These are phyloP conservation scores for Peromyscus maniculatus DNA, from an alignment of 2,113 vertebrate species.

Conservation along the genomic window DNA sequence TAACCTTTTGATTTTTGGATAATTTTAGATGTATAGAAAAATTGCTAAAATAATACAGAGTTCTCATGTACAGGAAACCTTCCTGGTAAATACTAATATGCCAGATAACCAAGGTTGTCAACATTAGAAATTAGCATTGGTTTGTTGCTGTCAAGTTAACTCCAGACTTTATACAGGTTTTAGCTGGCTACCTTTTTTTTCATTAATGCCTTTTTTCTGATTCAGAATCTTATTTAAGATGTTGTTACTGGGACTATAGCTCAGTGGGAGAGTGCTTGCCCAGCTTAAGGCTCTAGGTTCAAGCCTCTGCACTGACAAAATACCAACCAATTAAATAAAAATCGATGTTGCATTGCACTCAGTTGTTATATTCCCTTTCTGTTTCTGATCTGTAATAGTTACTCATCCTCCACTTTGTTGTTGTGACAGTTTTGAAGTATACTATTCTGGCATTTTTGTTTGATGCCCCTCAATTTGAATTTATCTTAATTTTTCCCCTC, in stretches of 20 bases:
- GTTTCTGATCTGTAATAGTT: slow-evolving; percentile 20
- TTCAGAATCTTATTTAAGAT: not conserved
- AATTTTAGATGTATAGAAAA: slow-evolving; percentile 50
- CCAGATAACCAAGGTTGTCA: not conserved
- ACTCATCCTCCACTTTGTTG: not conserved
- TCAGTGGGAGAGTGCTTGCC: not conserved
- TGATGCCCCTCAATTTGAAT: not conserved
- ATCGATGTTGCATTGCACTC: not conserved
- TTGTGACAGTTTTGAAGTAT: not conserved
- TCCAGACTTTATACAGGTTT: not conserved
- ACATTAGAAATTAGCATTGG: slow-evolving; percentile 6
- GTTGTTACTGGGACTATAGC: not conserved
- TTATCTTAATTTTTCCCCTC: slow-evolving; percentile 25
- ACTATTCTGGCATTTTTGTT: not conserved
- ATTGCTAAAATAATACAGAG: not conserved
- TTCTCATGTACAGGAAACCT: not conserved
- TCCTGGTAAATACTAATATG: not conserved
- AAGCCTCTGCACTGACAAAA: not conserved
- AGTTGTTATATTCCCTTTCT: not conserved
- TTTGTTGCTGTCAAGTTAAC: not conserved
- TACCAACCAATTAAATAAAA: not conserved
- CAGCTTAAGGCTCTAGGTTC: not conserved
- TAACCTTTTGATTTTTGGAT: slow-evolving; percentile 35
- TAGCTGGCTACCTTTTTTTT: not conserved
- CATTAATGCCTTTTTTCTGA: not conserved